Percentiles rank a stretch among this genome's conserved stretches.
Evolutionary conservation across 2,888 invertebrate genomes (phyloP).

Genomic region (Argyresthia albistria): DNA sequence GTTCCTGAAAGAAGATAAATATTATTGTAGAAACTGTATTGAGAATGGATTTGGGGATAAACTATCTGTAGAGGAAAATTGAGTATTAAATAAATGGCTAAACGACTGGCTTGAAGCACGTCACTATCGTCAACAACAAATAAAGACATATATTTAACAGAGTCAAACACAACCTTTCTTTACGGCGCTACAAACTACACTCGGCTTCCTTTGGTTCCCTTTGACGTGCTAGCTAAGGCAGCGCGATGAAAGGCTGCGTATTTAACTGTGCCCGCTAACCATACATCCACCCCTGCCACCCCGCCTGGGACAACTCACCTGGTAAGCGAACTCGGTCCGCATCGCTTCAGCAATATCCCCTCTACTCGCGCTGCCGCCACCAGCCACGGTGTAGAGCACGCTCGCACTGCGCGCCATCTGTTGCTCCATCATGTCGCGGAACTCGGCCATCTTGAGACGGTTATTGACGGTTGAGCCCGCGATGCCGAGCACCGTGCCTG

Average conservation of each 20-base stretch:
- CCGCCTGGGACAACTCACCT: slow-evolving; percentile 25
- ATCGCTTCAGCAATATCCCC: slow-evolving; percentile 54
- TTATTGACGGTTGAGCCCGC: slow-evolving; percentile 78
- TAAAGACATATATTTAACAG: too few species aligned
- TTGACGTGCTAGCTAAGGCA: too few species aligned
- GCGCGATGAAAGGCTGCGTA: too few species aligned
- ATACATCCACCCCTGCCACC: background rate
- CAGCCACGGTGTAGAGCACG: slow-evolving; percentile 54
- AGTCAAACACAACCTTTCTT: too few species aligned
- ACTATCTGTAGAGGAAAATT: background rate
- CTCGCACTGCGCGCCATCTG: slow-evolving; percentile 63
- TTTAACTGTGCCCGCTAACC: background rate
- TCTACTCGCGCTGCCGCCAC: slow-evolving; percentile 37
- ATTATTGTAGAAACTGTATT: background rate
- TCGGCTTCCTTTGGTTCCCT: too few species aligned
- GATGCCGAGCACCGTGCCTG: slow-evolving; percentile 76
- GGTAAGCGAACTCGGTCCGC: slow-evolving; percentile 59
- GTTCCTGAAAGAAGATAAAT: slow-evolving; percentile 34
- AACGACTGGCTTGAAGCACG: too few species aligned
- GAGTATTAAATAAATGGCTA: too few species aligned
- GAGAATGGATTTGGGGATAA: background rate
- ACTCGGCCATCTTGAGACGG: slow-evolving; percentile 75
- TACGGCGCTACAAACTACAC: too few species aligned
- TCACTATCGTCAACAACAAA: too few species aligned
- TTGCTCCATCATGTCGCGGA: slow-evolving; percentile 72